phyloP scores from a whole-genome alignment of 2,888 invertebrate genomes.

The Hypomecis atomaria region DNA sequence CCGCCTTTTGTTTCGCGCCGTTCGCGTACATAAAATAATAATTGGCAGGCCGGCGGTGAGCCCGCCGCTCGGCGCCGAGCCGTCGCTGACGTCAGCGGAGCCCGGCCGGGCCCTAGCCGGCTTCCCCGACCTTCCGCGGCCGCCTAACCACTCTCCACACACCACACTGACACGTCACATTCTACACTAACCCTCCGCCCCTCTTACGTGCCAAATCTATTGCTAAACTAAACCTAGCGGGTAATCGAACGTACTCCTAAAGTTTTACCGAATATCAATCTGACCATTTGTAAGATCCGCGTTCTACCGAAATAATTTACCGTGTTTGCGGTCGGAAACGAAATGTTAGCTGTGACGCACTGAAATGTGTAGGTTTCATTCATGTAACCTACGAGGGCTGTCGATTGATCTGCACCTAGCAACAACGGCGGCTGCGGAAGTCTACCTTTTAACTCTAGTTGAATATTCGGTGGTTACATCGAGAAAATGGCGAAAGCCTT shows the following conservation, averaged over 20 bases:
- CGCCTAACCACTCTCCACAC: slow-evolving; percentile 64
- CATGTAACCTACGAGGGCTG: slow-evolving; percentile 74
- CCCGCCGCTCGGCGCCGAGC: slow-evolving; percentile 76
- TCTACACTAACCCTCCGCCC: slow-evolving; percentile 70
- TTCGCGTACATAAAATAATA: slow-evolving; percentile 81
- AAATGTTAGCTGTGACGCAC: slow-evolving; percentile 61
- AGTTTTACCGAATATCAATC: slow-evolving; percentile 20
- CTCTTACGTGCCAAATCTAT: slow-evolving; percentile 71
- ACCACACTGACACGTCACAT: slow-evolving; percentile 73
- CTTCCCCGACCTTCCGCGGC: slow-evolving; percentile 81
- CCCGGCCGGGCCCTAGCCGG: slow-evolving; percentile 75
- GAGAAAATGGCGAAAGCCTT: slow-evolving; percentile 66
- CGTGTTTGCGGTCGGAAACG: slow-evolving; percentile 41
- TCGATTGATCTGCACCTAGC: slow-evolving; percentile 75
- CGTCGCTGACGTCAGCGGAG: slow-evolving; percentile 82
- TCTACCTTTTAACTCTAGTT: slow-evolving; percentile 60
- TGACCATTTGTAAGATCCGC: slow-evolving; percentile 20
- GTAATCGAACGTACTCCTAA: slow-evolving; percentile 13
- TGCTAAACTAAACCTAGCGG: slow-evolving; percentile 55
- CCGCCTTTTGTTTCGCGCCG: slow-evolving; percentile 80
- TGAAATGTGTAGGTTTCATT: slow-evolving; percentile 77
- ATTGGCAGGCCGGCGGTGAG: slow-evolving; percentile 78
- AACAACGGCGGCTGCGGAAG: slow-evolving; percentile 70
- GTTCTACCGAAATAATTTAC: slow-evolving; percentile 35
- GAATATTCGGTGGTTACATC: slow-evolving; percentile 69